Conservation (phyloP, 37 sponge, comb jelly and placozoan genomes). For the Diacarnus erythraeanus region DNA sequence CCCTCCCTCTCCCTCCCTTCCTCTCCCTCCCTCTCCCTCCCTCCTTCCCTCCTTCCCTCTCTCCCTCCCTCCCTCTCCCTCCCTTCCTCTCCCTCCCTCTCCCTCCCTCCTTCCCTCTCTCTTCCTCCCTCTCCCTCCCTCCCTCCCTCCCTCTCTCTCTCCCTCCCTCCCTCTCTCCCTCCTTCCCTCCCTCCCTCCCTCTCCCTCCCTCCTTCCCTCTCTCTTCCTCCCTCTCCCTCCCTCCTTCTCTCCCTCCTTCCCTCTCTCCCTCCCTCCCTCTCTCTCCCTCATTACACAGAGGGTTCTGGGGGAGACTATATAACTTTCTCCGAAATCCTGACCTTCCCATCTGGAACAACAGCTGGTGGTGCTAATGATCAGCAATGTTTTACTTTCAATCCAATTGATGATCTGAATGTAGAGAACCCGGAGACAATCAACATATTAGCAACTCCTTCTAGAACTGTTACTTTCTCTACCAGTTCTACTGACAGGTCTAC, state of each 20-base stretch:
- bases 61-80: slow-evolving; percentile 10
- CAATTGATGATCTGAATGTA: not conserved
- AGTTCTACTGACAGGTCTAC: not conserved
- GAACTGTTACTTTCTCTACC: not conserved
- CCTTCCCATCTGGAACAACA: slow-evolving; percentile 3
- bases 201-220: slow-evolving; percentile 29
- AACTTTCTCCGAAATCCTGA: not conserved
- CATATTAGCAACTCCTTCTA: not conserved
- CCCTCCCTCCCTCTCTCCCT: slow-evolving; percentile 33
- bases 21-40: slow-evolving; percentile 15
- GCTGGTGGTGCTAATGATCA: not conserved
- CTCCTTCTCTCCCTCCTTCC: slow-evolving; percentile 9
- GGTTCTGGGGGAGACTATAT: not conserved
- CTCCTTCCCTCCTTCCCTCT: not conserved
- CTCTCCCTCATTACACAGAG: not conserved
- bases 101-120: slow-evolving; percentile 33
- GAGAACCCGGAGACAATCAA: not conserved
- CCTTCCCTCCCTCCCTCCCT: slow-evolving; percentile 33
- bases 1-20: slow-evolving; percentile 18
- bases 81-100: slow-evolving; percentile 2
- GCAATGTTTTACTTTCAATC: not conserved
- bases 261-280: slow-evolving; percentile 17
- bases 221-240: slow-evolving; percentile 34
- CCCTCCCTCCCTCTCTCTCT: slow-evolving; percentile 34
- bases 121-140: slow-evolving; percentile 23